Evolutionary conservation across 2,797 vertebrate species (phyloP).

Genomic region (Esox masquinongy): DNA sequence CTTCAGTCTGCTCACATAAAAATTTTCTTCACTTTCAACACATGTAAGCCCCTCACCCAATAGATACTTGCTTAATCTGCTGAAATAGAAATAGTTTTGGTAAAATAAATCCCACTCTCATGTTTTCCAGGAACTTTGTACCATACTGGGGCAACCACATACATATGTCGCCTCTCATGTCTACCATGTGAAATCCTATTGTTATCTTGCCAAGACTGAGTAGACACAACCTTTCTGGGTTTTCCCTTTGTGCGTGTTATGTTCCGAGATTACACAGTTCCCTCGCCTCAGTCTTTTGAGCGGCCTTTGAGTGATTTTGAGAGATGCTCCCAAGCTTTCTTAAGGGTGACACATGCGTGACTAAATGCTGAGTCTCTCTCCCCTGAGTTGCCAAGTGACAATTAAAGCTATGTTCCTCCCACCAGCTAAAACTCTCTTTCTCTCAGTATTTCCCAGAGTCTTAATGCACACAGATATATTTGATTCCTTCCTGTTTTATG

Average conservation of each 20-base stretch:
- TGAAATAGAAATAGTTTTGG: constrained; percentile 1
- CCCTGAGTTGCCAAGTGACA: constrained; percentile 50
- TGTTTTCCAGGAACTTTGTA: neutral
- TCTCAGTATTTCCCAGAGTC: neutral
- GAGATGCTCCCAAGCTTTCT: constrained; percentile 9
- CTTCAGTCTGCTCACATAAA: neutral
- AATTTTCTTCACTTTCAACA: constrained; percentile 6
- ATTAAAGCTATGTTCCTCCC: constrained; percentile 14
- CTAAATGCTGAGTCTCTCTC: constrained; percentile 33
- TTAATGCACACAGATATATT: neutral
- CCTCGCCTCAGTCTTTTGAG: constrained; percentile 15
- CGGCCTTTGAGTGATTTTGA: constrained; percentile 23
- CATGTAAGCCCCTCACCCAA: constrained; percentile 2
- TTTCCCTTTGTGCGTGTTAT: constrained; percentile 31
- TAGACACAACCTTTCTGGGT: constrained; percentile 41
- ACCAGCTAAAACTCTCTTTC: constrained; percentile 16
- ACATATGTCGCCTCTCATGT: constrained; percentile 26
- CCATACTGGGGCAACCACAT: neutral
- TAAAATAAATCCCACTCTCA: neutral
- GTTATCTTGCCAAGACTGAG: constrained; percentile 42
- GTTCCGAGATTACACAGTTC: constrained; percentile 29
- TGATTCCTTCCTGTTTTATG: neutral
- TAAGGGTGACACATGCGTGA: constrained; percentile 28
- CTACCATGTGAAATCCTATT: constrained; percentile 40
- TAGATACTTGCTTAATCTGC: neutral